Conservation (phyloP, 2,888 invertebrate species). For the Elmis aenea region DNA sequence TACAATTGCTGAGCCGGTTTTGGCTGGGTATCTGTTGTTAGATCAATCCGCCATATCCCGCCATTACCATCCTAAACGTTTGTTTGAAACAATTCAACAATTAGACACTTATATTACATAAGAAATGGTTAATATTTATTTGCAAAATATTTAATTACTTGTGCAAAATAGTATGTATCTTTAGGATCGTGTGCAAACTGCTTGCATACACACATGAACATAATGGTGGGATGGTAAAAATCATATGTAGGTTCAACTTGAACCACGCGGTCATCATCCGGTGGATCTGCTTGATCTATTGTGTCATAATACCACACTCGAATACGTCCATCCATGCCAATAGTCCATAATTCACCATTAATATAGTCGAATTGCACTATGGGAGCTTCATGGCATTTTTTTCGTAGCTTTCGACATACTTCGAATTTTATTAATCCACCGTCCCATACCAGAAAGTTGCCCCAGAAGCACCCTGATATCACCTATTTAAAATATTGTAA, state of each 20-base stretch:
- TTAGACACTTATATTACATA: too few species aligned
- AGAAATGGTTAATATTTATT: too few species aligned
- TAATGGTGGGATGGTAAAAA: slow-evolving; percentile 52
- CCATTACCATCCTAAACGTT: slow-evolving; percentile 87
- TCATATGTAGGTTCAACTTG: slow-evolving; percentile 85
- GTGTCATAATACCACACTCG: slow-evolving; percentile 88
- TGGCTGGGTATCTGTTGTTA: slow-evolving; percentile 52
- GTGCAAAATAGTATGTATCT: slow-evolving; percentile 63
- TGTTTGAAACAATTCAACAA: too few species aligned
- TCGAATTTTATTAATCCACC: slow-evolving; percentile 82
- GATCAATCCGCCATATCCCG: slow-evolving; percentile 70
- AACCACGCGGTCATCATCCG: slow-evolving; percentile 72
- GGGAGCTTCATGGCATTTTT: slow-evolving; percentile 69
- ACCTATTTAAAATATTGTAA: too few species aligned
- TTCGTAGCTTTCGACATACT: slow-evolving; percentile 65
- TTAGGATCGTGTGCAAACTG: slow-evolving; percentile 41
- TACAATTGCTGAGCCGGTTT: slow-evolving; percentile 50
- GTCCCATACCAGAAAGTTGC: slow-evolving; percentile 89
- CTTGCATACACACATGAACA: slow-evolving; percentile 54
- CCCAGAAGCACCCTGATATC: slow-evolving; percentile 85
- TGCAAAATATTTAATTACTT: too few species aligned
- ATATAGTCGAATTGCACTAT: slow-evolving; percentile 58
- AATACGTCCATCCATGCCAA: slow-evolving; percentile 69
- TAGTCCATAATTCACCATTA: slow-evolving; percentile 45
- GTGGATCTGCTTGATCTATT: slow-evolving; percentile 81